A percentile compares a stretch with the other conserved stretches of the same genome.
These are phyloP conservation scores for Hoplodrina blanda DNA, from an alignment of 2,888 invertebrate genomes.

Conservation along the genomic window DNA sequence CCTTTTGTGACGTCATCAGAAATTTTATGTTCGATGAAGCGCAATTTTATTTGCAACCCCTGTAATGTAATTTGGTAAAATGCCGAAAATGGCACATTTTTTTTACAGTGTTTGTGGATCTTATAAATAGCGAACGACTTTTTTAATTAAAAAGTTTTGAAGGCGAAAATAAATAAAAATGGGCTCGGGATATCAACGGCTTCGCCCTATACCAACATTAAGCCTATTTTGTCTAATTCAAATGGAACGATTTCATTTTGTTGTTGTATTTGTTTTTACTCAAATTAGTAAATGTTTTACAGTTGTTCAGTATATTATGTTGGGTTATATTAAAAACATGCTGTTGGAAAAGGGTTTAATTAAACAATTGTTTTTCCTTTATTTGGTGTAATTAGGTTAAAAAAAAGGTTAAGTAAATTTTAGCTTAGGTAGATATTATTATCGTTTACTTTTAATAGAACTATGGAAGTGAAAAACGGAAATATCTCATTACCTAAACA, in stretches of 20 bases:
- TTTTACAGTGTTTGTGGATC: constrained; percentile 30
- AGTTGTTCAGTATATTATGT: constrained; percentile 1
- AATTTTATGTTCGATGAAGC: constrained; percentile 48
- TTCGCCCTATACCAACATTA: constrained; percentile 15
- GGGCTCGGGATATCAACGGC: constrained; percentile 24
- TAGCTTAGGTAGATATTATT: no score
- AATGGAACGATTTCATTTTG: constrained; percentile 6
- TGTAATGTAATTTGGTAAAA: constrained; percentile 43
- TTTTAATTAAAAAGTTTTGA: constrained; percentile 54
- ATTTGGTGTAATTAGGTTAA: not conserved
- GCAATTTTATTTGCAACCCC: constrained; percentile 39
- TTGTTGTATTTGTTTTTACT: constrained; percentile 21
- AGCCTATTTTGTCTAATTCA: constrained; percentile 38
- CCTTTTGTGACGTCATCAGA: constrained; percentile 43
- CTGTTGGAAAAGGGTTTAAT: not conserved
- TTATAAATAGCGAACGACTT: constrained; percentile 47
- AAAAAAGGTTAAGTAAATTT: no score
- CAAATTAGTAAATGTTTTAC: constrained; percentile 17
- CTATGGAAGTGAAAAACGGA: no score
- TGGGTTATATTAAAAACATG: not conserved
- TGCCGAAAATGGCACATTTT: constrained; percentile 33
- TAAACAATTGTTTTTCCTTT: not conserved
- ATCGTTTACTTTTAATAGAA: no score
- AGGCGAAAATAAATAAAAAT: constrained; percentile 35
- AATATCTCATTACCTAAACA: no score